These are phyloP conservation scores for Thamnophis sirtalis DNA, from an alignment of 2,113 vertebrate species.

Conservation along the genomic window DNA sequence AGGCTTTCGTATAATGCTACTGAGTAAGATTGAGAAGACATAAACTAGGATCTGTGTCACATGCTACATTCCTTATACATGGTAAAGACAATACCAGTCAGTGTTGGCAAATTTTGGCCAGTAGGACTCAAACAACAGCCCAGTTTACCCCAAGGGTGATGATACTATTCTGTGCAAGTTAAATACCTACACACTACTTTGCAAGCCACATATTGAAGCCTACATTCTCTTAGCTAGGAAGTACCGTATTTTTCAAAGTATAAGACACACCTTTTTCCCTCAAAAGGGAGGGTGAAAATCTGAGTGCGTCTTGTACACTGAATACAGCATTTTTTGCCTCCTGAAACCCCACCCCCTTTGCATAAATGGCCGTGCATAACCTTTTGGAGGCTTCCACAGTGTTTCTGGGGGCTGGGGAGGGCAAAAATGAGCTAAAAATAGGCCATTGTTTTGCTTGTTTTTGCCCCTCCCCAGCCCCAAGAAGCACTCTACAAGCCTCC, in stretches of 20 bases:
- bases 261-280: too few relatives aligned
- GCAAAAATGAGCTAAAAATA: too few relatives aligned
- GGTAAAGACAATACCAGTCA: not conserved
- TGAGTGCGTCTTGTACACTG: too few relatives aligned
- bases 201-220: not conserved
- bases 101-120: not conserved
- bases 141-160: not conserved
- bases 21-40: not conserved
- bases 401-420: too few relatives aligned
- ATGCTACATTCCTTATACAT: not conserved
- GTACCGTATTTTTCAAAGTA: not conserved
- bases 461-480: too few relatives aligned
- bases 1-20: not conserved
- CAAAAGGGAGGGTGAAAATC: too few relatives aligned
- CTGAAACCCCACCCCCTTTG: too few relatives aligned
- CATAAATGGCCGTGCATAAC: too few relatives aligned
- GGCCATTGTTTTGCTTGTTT: too few relatives aligned
- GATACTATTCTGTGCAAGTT: not conserved
- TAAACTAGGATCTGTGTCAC: not conserved
- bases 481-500: too few relatives aligned
- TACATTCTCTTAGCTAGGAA: not conserved
- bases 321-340: too few relatives aligned
- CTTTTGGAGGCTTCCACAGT: too few relatives aligned
- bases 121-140: not conserved
- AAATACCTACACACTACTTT: not conserved